Base-by-base conservation (phyloP, 64 coral and sea anemone genomes). In the Cladopsammia gracilis region DNA sequence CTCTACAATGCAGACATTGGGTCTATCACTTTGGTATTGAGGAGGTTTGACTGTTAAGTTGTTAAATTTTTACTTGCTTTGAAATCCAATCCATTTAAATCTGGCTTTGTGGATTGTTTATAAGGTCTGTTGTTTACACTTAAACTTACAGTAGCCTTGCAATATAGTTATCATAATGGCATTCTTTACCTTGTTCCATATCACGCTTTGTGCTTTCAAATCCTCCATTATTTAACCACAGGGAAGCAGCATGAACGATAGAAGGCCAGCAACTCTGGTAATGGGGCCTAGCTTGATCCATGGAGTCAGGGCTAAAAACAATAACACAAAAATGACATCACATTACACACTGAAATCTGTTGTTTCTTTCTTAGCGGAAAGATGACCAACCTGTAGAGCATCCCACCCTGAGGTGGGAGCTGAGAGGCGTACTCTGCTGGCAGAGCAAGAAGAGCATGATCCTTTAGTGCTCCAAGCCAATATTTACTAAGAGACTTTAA, bases 231-330 rank as follows among this genome's bases (percentile, higher is more conserved):
- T 96, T 96, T 20, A 99, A 59, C 98, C 98, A 99, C 59, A 99
- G 58, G 11, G 98, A 92, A 3, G 98, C 90, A 22, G 98, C 94
- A 87, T 99, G 98, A 71, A 99, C 92, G 54, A 99, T 89, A 45
- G 98, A 94, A 2, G 98, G 98, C 98, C 98, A 99, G 44, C 94
- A 93, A 62, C 96, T 94, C 20, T 89, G 58, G 83, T 99, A 99
- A 84, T 99, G 94, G 43, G 88, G 90, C 34, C 77, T 86, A 6
- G 94, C 91, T 71, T 99, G 94, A 34, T 99, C 95, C 98, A 96
- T 96, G 20, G 98, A 96, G n/a, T 99, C 98, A 4, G 98, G 89
- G 53, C 97, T 98, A 67, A 46, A 76, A 76, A 16, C 22, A 76
- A 45, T 13, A 76, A 18, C 43, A 76, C 4, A 44, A n/a, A 19